Evolutionary conservation across 2,888 invertebrate genomes (phyloP).

Genomic region (Pelosia muscerda): DNA sequence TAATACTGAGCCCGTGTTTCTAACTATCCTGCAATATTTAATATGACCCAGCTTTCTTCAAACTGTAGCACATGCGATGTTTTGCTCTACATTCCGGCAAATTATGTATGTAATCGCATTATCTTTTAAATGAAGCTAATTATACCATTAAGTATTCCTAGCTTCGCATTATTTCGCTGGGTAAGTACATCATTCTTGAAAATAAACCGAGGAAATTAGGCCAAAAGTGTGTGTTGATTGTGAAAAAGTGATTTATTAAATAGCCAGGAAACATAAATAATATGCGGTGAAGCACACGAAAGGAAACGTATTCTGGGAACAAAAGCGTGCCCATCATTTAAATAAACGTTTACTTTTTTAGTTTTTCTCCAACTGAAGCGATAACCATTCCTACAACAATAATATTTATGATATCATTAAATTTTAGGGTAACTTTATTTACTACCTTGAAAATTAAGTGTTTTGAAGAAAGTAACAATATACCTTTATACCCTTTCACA

Average conservation of each 20-base stretch:
- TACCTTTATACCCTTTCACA: not conserved
- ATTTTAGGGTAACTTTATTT: not conserved
- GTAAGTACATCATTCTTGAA: not conserved
- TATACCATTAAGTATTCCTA: not conserved
- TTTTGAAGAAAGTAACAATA: not conserved
- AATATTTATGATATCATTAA: not conserved
- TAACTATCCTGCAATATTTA: conserved; percentile 39
- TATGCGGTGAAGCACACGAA: not conserved
- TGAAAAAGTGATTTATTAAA: not conserved
- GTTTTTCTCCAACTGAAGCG: too few species aligned
- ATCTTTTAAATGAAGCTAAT: conserved; percentile 3
- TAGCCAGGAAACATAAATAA: not conserved
- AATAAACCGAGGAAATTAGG: not conserved
- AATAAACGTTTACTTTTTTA: too few species aligned
- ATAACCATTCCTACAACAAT: not conserved
- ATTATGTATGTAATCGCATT: not conserved
- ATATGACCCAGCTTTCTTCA: not conserved
- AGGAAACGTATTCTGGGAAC: not conserved
- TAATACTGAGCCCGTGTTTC: conserved; percentile 58
- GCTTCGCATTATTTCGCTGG: not conserved
- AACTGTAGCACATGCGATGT: not conserved
- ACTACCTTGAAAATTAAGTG: not conserved
- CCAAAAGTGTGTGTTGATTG: not conserved
- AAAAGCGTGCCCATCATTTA: not conserved
- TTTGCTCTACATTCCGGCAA: not conserved